Conservation (phyloP, 2,888 invertebrate genomes). For the Lathronympha strigana region DNA sequence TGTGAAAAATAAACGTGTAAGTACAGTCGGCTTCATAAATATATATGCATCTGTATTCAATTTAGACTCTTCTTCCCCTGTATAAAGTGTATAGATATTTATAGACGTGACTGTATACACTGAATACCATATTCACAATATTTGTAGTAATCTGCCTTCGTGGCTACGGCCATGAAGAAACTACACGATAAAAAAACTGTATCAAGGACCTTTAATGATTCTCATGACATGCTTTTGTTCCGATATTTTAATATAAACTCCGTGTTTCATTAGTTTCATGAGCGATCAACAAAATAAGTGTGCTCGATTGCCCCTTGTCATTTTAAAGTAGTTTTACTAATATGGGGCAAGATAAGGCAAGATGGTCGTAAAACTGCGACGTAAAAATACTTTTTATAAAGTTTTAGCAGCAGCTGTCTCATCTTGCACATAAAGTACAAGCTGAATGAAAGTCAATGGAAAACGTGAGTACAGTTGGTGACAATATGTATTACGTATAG, state of each 20-base stretch:
- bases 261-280: conserved; percentile 7
- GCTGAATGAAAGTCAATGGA: conserved; percentile 73
- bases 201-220: neutral
- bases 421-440: conserved; percentile 64
- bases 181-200: too few species aligned
- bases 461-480: conserved; percentile 75
- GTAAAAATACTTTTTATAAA: conserved; percentile 28
- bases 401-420: conserved; percentile 64
- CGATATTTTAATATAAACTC: too few species aligned
- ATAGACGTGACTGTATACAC: too few species aligned
- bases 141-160: too few species aligned
- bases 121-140: too few species aligned
- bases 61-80: too few species aligned
- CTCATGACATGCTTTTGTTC: conserved; percentile 1
- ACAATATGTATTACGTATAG: conserved; percentile 10
- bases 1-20: too few species aligned
- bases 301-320: conserved; percentile 8
- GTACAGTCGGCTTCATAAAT: too few species aligned
- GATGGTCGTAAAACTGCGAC: conserved; percentile 2
- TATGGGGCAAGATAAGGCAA: conserved; percentile 9
- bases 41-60: too few species aligned
- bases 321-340: conserved; percentile 10
- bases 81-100: too few species aligned
- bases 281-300: conserved; percentile 19
- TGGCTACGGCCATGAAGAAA: neutral